These are phyloP conservation scores for Equus quagga DNA, from an alignment of 2,113 vertebrate species.

Conservation along the genomic window DNA sequence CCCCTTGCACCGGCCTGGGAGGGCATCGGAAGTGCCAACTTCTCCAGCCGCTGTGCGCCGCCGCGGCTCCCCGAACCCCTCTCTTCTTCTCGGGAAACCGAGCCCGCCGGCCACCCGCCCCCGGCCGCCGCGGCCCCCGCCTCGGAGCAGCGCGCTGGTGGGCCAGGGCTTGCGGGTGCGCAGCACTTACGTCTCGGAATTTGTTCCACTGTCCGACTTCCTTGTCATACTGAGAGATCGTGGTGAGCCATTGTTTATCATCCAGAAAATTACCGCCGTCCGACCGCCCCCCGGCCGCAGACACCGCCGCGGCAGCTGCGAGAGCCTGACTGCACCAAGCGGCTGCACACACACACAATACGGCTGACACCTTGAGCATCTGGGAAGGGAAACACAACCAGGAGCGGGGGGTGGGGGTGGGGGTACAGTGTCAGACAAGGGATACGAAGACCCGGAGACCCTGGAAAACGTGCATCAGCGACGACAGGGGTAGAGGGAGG, in stretches of 20 bases:
- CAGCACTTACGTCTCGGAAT: slow-evolving; percentile 96
- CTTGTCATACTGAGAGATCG: slow-evolving; percentile 90
- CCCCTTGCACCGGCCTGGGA: no score
- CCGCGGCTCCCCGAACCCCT: background rate
- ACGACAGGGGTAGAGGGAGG: background rate
- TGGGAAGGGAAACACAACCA: slow-evolving; percentile 87
- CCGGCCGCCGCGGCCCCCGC: background rate
- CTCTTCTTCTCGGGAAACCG: background rate
- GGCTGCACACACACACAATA: slow-evolving; percentile 92
- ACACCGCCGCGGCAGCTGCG: slow-evolving; percentile 79
- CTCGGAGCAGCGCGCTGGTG: background rate
- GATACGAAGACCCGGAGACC: background rate
- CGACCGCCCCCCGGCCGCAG: slow-evolving; percentile 88
- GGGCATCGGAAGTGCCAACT: background rate
- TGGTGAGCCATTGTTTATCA: slow-evolving; percentile 95
- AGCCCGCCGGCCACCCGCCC: background rate
- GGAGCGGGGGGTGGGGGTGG: background rate
- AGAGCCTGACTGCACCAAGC: slow-evolving; percentile 90
- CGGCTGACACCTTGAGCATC: slow-evolving; percentile 93
- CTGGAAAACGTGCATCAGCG: background rate
- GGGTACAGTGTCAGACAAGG: background rate
- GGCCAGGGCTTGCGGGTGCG: background rate
- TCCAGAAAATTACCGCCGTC: slow-evolving; percentile 97
- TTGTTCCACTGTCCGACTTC: slow-evolving; percentile 95
- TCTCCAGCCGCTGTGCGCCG: background rate